These are phyloP conservation scores for Calyptomena viridis DNA, from an alignment of 2,113 vertebrate genomes.

Conservation along the genomic window DNA sequence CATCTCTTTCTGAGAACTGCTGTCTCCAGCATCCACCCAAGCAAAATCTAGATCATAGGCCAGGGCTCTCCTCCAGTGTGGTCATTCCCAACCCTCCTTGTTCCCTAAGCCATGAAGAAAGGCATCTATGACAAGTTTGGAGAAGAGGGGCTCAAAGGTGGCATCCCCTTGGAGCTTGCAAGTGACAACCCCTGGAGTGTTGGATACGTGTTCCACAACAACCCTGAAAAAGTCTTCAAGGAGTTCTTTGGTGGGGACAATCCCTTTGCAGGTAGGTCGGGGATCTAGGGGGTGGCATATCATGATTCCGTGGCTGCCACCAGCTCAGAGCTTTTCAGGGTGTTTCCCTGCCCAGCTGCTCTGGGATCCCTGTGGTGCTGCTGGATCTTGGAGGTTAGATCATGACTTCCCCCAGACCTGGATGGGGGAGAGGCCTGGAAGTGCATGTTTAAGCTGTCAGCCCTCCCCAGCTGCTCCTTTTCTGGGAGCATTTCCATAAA, in stretches of 20 bases:
- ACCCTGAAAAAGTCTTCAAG: conserved; percentile 86
- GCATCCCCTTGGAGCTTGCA: conserved; percentile 81
- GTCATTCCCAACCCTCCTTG: not conserved
- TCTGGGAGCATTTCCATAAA: not conserved
- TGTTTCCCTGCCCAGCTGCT: no score
- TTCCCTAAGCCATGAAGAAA: conserved; percentile 82
- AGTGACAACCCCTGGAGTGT: conserved; percentile 79
- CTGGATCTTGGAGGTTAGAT: no score
- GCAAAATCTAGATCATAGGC: not conserved
- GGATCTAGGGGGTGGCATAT: no score
- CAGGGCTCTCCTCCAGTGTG: not conserved
- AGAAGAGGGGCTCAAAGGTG: conserved; percentile 89
- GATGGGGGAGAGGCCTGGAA: no score
- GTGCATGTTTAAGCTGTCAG: no score
- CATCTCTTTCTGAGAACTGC: rapidly evolving
- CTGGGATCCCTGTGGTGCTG: no score
- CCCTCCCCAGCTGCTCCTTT: not conserved
- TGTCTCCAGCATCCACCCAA: rapidly evolving
- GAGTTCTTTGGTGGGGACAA: conserved; percentile 94
- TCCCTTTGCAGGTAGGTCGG: conserved; percentile 85
- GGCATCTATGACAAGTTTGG: conserved; percentile 93
- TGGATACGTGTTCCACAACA: conserved; percentile 88
- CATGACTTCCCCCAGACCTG: no score
- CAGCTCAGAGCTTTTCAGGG: no score
- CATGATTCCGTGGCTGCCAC: no score